Percentiles rank a stretch among this genome's conserved stretches.
phyloP scores from a whole-genome alignment of 2,797 vertebrate species.

The Pangasius djambal region DNA sequence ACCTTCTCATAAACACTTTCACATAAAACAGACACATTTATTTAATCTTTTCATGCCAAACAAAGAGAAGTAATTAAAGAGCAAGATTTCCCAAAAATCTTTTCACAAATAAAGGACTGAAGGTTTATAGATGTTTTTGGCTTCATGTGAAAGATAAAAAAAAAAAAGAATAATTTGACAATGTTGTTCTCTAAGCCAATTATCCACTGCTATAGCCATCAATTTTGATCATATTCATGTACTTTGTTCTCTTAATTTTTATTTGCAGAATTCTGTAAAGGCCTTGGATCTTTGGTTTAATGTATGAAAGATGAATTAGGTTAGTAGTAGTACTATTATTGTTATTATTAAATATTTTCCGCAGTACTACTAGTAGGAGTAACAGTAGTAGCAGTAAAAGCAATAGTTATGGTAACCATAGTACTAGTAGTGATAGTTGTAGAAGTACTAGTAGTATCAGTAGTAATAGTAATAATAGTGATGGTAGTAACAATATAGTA shows the following conservation, averaged over 20 bases:
- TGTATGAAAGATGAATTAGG: not conserved
- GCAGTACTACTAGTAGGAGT: not conserved
- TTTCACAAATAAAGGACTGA: not conserved
- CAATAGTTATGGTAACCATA: not conserved
- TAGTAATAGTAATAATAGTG: not conserved
- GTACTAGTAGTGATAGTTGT: not conserved
- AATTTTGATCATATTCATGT: not conserved
- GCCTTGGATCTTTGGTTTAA: not conserved
- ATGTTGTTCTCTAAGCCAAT: not conserved
- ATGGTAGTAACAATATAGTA: not conserved
- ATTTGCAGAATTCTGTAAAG: not conserved
- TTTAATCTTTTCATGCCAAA: conserved; percentile 10
- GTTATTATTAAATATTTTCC: not conserved
- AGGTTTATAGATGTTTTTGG: not conserved
- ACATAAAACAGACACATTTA: not conserved
- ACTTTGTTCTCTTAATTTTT: not conserved
- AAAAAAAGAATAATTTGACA: not conserved
- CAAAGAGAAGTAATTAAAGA: not conserved
- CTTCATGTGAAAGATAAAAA: not conserved
- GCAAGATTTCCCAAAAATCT: not conserved
- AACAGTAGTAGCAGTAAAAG: not conserved
- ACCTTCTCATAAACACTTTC: not conserved
- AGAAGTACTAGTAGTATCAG: not conserved
- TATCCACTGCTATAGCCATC: no score
- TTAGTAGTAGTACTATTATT: not conserved